Conservation (phyloP, 2,888 invertebrate species). For the Melieria omissa region DNA sequence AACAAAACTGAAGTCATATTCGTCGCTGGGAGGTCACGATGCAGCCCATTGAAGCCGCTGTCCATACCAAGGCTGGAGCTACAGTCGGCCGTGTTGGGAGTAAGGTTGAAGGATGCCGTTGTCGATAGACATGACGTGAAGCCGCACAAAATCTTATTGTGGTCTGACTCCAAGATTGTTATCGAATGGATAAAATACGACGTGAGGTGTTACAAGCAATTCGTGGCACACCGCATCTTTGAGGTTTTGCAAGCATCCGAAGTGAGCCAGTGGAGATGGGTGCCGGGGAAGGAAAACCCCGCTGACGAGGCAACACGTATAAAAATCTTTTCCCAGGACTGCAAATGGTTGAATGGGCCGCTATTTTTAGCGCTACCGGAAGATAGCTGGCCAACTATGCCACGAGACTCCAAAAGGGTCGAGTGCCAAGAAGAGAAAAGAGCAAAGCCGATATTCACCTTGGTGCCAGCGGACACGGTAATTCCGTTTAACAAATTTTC, state of each 20-base stretch:
- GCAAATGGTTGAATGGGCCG: constrained; percentile 20
- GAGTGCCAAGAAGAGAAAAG: background rate
- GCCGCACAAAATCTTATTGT: constrained; percentile 19
- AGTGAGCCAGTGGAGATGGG: constrained; percentile 21
- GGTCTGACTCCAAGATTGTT: constrained; percentile 32
- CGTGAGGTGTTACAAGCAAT: constrained; percentile 35
- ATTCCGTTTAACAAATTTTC: constrained; percentile 24
- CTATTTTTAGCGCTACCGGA: no score
- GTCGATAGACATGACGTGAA: constrained; percentile 8
- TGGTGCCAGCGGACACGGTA: background rate
- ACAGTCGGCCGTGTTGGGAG: constrained; percentile 1
- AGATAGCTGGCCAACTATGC: background rate
- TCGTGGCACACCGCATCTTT: constrained; percentile 27
- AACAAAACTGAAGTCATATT: no score
- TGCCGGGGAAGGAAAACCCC: constrained; percentile 11
- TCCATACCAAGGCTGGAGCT: background rate
- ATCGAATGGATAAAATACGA: constrained; percentile 37
- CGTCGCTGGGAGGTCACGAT: no score
- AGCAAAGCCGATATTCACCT: background rate
- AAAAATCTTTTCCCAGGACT: constrained; percentile 9
- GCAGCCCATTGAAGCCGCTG: no score
- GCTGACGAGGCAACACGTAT: constrained; percentile 27
- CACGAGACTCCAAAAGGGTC: background rate
- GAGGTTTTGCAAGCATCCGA: constrained; percentile 26
- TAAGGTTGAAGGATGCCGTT: constrained; percentile 8